Percentiles rank a stretch among this genome's conserved stretches.
Evolutionary conservation across 35 echinoderm and acorn worm genomes (phyloP).

Genomic region (Apostichopus parvimensis): DNA sequence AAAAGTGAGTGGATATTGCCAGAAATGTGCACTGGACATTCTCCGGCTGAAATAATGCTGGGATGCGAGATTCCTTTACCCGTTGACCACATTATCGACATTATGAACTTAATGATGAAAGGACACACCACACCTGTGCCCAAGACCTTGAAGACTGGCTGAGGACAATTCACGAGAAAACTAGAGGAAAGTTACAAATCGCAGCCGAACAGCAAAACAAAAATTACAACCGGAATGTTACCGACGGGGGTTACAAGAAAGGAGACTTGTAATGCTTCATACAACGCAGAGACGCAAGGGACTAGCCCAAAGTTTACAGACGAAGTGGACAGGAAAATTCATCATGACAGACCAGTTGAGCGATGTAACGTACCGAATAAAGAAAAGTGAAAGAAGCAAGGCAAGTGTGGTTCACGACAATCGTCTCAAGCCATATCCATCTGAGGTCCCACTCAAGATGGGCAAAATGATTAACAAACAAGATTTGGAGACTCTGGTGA

Average conservation of each 20-base stretch:
- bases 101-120: neutral
- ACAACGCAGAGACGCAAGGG: constrained; percentile 28
- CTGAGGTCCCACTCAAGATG: neutral
- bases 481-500: neutral
- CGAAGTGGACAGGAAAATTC: neutral
- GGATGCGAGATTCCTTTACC: neutral
- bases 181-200: too few species aligned
- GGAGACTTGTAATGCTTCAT: constrained; percentile 28
- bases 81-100: neutral
- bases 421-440: neutral
- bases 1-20: too few species aligned
- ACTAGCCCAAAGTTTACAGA: constrained; percentile 12
- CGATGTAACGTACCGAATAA: neutral
- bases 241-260: neutral
- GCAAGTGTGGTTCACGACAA: neutral
- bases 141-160: neutral
- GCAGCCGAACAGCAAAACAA: too few species aligned
- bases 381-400: neutral
- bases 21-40: too few species aligned
- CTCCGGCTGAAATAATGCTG: too few species aligned
- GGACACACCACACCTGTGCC: neutral
- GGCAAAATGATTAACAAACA: neutral
- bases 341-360: neutral
- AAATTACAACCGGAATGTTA: too few species aligned
- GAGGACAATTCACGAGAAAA: neutral